Percentiles rank a stretch among this genome's conserved stretches.
phyloP scores from a whole-genome alignment of 2,888 invertebrate genomes.

The Automeris io region DNA sequence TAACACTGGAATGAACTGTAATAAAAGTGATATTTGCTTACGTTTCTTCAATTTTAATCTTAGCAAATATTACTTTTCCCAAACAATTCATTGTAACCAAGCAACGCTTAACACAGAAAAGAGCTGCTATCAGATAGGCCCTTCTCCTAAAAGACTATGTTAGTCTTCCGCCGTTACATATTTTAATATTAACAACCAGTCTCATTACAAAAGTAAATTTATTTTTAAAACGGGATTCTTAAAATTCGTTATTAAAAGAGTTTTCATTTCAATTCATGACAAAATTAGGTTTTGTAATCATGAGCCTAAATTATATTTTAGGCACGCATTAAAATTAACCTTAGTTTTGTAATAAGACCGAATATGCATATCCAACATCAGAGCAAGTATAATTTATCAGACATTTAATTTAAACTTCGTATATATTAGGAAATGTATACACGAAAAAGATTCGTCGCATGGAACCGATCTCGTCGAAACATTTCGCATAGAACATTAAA shows the following conservation, averaged over 20 bases:
- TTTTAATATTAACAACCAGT: conserved; percentile 6
- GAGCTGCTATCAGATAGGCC: conserved; percentile 1
- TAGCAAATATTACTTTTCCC: neutral
- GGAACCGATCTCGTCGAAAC: conserved; percentile 15
- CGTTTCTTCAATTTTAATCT: neutral
- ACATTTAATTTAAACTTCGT: neutral
- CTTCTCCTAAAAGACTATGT: conserved; percentile 4
- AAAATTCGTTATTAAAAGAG: no score
- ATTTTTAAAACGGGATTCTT: no score
- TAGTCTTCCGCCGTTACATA: conserved; percentile 1
- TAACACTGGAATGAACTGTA: neutral
- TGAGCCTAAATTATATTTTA: no score
- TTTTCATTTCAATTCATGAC: no score
- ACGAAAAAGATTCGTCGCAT: conserved; percentile 4
- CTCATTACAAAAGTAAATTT: no score
- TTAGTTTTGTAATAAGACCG: no score
- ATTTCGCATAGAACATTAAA: conserved; percentile 48
- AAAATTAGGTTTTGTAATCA: no score
- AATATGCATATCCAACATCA: neutral
- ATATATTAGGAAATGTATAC: neutral
- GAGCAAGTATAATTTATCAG: neutral
- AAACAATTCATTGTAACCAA: neutral
- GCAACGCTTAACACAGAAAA: conserved; percentile 5
- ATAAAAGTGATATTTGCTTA: neutral
- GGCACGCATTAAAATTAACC: no score